These are phyloP conservation scores for Potamarius usumacintae DNA, from an alignment of 2,113 vertebrate genomes.

Conservation along the genomic window DNA sequence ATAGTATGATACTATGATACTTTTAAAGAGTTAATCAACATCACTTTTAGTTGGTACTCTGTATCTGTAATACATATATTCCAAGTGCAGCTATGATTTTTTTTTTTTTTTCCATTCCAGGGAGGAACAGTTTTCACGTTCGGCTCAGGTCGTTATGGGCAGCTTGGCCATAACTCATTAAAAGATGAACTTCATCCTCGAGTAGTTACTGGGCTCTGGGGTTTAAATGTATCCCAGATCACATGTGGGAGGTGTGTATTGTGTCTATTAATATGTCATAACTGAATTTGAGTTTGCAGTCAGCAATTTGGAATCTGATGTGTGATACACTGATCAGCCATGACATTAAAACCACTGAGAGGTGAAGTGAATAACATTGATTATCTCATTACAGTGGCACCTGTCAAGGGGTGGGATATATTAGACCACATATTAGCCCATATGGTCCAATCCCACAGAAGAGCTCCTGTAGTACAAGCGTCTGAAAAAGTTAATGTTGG, in stretches of 20 bases:
- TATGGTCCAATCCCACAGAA: too few relatives aligned
- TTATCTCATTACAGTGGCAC: too few relatives aligned
- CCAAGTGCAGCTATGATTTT: neutral
- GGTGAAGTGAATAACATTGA: too few relatives aligned
- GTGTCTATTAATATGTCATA: neutral
- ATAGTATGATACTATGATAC: neutral
- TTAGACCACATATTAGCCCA: too few relatives aligned
- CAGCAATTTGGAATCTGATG: neutral
- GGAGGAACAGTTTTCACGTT: constrained; percentile 90
- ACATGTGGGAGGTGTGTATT: constrained; percentile 82
- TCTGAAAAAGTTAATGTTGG: too few relatives aligned
- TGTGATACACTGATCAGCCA: too few relatives aligned
- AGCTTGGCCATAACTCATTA: constrained; percentile 89
- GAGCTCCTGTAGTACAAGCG: too few relatives aligned
- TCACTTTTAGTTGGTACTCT: neutral
- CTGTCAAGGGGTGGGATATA: too few relatives aligned
- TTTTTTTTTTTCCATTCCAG: constrained; percentile 56
- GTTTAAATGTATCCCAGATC: constrained; percentile 79
- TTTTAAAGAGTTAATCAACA: neutral
- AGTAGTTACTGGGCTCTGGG: constrained; percentile 83
- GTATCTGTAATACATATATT: neutral
- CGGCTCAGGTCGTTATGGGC: constrained; percentile 86
- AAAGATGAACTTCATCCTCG: constrained; percentile 83
- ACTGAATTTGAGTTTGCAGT: neutral
- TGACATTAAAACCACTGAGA: too few relatives aligned